phyloP scores from a whole-genome alignment of 2,113 vertebrate species.

The Synodontis membranacea region DNA sequence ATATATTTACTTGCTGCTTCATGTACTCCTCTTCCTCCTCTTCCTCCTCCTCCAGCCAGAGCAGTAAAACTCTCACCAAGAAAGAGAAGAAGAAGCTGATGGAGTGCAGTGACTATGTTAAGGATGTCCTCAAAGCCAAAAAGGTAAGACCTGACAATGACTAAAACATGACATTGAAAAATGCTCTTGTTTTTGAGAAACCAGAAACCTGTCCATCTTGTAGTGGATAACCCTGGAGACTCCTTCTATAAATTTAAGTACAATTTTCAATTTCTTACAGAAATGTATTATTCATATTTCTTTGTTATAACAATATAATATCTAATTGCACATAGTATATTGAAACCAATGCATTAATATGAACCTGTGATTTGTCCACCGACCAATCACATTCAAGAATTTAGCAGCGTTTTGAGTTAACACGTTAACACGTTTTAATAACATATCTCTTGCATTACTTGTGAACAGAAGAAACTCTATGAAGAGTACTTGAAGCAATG shows the following conservation, averaged over 20 bases:
- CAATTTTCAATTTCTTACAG: neutral
- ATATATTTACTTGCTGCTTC: neutral
- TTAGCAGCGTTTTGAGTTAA: neutral
- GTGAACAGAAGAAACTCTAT: slow-evolving; percentile 68
- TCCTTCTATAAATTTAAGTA: neutral
- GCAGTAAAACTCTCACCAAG: slow-evolving; percentile 70
- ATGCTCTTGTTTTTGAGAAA: neutral
- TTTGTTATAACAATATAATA: neutral
- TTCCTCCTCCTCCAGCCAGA: slow-evolving; percentile 57
- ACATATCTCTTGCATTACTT: neutral
- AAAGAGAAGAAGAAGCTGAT: slow-evolving; percentile 73
- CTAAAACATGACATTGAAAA: neutral
- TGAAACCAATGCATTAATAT: neutral
- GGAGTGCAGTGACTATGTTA: slow-evolving; percentile 70
- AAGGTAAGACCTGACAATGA: slow-evolving; percentile 65
- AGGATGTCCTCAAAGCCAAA: slow-evolving; percentile 71
- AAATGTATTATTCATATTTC: neutral
- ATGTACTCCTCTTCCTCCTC: slow-evolving; percentile 18
- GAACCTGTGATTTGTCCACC: neutral
- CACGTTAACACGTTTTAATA: neutral
- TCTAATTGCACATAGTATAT: too few relatives aligned
- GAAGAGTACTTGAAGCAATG: slow-evolving; percentile 77
- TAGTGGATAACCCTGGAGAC: neutral
- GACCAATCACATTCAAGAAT: neutral
- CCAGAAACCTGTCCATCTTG: neutral